Conservation (phyloP, 2,888 invertebrate species). For the Uloborus plumipes region DNA sequence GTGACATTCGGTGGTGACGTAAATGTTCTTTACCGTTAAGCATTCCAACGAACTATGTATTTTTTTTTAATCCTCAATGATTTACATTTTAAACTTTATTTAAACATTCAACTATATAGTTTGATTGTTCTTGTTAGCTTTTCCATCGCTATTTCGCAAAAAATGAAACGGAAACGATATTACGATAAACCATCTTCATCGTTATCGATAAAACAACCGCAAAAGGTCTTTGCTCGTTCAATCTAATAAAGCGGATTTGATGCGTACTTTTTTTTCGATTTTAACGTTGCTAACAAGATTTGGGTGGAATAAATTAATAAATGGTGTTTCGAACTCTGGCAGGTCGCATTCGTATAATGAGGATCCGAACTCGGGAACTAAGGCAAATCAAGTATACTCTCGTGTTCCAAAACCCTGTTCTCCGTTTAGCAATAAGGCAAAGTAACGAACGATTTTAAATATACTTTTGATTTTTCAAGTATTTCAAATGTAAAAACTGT, state of each 20-base stretch:
- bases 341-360: neutral
- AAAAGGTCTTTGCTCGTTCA: slow-evolving; percentile 36
- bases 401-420: no score
- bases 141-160: slow-evolving; percentile 39
- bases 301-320: slow-evolving; percentile 54
- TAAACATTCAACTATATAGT: slow-evolving; percentile 61
- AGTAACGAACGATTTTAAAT: no score
- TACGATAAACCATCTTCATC: slow-evolving; percentile 26
- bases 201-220: slow-evolving; percentile 44
- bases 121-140: slow-evolving; percentile 64
- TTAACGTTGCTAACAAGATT: slow-evolving; percentile 57
- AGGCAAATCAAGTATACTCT: no score
- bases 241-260: slow-evolving; percentile 52
- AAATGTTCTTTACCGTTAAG: slow-evolving; percentile 62
- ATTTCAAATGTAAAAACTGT: no score
- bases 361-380: no score
- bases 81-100: slow-evolving; percentile 45
- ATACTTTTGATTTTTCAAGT: no score
- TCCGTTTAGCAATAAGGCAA: no score
- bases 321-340: slow-evolving; percentile 39
- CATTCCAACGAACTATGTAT: slow-evolving; percentile 57
- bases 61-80: slow-evolving; percentile 13
- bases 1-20: slow-evolving; percentile 60
- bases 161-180: slow-evolving; percentile 28
- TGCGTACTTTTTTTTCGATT: slow-evolving; percentile 36